phyloP scores from a whole-genome alignment of 2,797 vertebrate genomes.

The Heterohyrax brucei region DNA sequence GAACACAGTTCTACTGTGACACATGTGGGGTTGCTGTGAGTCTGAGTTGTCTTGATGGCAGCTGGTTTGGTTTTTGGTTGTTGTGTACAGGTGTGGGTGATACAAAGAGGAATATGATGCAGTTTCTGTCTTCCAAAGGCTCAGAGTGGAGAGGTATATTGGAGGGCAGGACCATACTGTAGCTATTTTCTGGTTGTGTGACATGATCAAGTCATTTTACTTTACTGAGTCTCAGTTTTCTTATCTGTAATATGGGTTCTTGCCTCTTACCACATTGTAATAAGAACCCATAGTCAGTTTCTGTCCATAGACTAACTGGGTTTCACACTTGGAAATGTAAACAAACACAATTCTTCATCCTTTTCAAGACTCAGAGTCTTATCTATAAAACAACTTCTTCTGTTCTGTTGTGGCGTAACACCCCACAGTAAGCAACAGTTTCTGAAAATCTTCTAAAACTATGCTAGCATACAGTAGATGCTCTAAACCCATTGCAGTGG shows the following conservation, averaged over 20 bases:
- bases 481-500: not conserved
- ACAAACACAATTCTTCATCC: not conserved
- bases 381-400: not conserved
- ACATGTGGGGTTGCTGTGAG: not conserved
- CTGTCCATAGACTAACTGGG: not conserved
- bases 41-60: not conserved
- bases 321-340: not conserved
- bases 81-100: no score
- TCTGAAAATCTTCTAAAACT: not conserved
- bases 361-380: not conserved
- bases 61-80: not conserved
- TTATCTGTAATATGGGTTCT: not conserved
- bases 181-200: not conserved
- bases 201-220: conserved; percentile 8
- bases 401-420: not conserved
- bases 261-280: not conserved
- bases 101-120: not conserved
- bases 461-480: not conserved
- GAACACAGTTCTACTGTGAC: not conserved
- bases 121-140: not conserved
- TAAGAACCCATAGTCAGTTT: not conserved
- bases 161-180: not conserved
- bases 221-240: not conserved
- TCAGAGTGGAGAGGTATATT: not conserved
- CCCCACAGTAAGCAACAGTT: not conserved